phyloP scores from a whole-genome alignment of 2,888 invertebrate species.

The Ectobius pallidus region DNA sequence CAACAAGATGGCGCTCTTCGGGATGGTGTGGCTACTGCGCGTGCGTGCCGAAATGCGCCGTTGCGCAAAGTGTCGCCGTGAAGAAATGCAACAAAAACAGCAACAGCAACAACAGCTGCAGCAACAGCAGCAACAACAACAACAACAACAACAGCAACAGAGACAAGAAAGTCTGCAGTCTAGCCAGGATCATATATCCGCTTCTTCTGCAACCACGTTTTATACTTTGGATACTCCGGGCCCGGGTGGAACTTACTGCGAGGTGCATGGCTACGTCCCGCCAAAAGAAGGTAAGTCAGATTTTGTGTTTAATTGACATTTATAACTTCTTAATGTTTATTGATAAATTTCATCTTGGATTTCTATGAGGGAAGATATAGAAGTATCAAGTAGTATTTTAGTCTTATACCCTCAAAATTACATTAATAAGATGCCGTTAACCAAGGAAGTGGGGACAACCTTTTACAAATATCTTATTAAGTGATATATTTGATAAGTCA shows the following conservation, averaged over 20 bases:
- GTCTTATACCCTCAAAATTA: no score
- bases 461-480: no score
- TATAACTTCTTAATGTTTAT: no score
- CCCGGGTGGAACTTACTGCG: constrained; percentile 61
- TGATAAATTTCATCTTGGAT: no score
- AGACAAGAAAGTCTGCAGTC: constrained; percentile 30
- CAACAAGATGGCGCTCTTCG: constrained; percentile 81
- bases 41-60: constrained; percentile 80
- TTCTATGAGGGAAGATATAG: no score
- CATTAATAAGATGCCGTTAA: no score
- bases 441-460: no score
- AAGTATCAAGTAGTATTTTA: no score
- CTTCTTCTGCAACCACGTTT: constrained; percentile 55
- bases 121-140: constrained; percentile 36
- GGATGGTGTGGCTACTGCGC: constrained; percentile 83
- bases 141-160: constrained; percentile 38
- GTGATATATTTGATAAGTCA: no score
- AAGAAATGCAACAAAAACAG: constrained; percentile 54
- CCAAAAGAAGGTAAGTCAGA: constrained; percentile 60
- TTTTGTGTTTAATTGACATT: background rate
- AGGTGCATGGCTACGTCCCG: constrained; percentile 63
- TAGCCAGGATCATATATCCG: constrained; percentile 36
- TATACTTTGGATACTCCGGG: constrained; percentile 60
- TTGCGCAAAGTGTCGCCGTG: constrained; percentile 72
- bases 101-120: constrained; percentile 49